Evolutionary conservation across 2,888 invertebrate species (phyloP), one percentile per base, ranked within the genome.

Genomic region (Lithophane semibrunnea): DNA sequence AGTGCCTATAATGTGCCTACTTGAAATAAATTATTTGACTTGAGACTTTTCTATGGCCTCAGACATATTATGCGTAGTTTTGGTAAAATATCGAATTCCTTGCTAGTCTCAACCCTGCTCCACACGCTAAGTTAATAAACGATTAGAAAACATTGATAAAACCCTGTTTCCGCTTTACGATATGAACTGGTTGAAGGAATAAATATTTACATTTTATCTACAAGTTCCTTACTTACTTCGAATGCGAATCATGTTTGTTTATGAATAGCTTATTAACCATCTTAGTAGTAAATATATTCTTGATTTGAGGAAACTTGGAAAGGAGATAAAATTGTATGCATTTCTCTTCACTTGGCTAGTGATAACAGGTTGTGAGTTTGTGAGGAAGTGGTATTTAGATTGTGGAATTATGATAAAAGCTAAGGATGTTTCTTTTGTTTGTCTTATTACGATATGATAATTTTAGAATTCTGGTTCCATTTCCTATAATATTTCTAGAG

Each of bases 111-210:
- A 84, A 56, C 79, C 82, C 71, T 84, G 47, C 69, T 65, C 69
- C 58, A 65, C 47, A 64, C 21, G 71, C 64, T 64, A 80, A 79
- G 56, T 85, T 85, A 81, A 84, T 84, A 82, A 85, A 79, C 80
- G 82, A 85, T 82, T 87, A 87, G 77, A 79, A 85, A 84, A 82
- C 79, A 78, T 83, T 79, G 80, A 87, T 84, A 84, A 80, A 87
- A 86, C 47, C 82, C 58, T 60, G 77, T 80, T 77, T 80, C 86
- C 72, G 82, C 78, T 79, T 78, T 73, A 84, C 63, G 76, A 79
- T 80, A 86, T 79, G 78, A 86, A 77, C 79, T 61, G 78, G 73
- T 75, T 77, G 49, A 58, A 60, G 75, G 74, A 67, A 84, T 87
- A 84, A 86, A 85, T 73, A 84, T 86, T 77, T 72, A 60, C 76